phyloP scores from a whole-genome alignment of 1,140 invertebrate species.

The Ladona fulva region DNA sequence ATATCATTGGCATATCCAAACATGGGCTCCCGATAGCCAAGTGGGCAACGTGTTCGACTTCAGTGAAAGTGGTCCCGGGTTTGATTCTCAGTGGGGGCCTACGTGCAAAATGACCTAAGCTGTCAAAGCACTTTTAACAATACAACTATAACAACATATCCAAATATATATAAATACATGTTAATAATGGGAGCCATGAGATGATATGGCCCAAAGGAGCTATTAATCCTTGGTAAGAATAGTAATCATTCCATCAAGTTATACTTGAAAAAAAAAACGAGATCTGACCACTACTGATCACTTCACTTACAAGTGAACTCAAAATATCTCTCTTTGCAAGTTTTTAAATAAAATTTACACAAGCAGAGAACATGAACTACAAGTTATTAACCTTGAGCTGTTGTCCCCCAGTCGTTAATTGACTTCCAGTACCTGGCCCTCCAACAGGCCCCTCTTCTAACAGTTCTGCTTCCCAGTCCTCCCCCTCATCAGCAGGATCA shows the following conservation, averaged over 20 bases:
- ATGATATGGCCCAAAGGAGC: neutral
- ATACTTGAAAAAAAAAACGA: neutral
- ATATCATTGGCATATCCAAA: too few relatives aligned
- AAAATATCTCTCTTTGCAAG: neutral
- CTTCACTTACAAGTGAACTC: neutral
- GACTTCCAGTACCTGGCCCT: neutral
- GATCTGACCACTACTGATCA: neutral
- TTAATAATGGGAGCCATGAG: too few relatives aligned
- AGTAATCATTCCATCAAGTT: neutral
- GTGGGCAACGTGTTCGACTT: too few relatives aligned
- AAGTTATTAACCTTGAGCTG: neutral
- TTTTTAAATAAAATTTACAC: neutral
- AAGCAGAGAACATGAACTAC: neutral
- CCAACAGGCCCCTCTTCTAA: slow-evolving; percentile 29
- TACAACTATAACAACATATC: too few relatives aligned
- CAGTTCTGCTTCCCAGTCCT: slow-evolving; percentile 54
- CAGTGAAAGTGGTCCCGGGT: too few relatives aligned
- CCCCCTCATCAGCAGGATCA: slow-evolving; percentile 50
- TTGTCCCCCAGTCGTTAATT: neutral
- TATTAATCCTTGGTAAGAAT: neutral
- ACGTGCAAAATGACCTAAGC: too few relatives aligned
- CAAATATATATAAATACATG: too few relatives aligned
- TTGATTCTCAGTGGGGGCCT: too few relatives aligned
- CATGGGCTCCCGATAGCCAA: too few relatives aligned
- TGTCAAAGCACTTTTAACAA: too few relatives aligned